Percentiles rank a stretch among this genome's conserved stretches.
Evolutionary conservation across 2,113 vertebrate species (phyloP).

Genomic region (Acanthisitta chloris): DNA sequence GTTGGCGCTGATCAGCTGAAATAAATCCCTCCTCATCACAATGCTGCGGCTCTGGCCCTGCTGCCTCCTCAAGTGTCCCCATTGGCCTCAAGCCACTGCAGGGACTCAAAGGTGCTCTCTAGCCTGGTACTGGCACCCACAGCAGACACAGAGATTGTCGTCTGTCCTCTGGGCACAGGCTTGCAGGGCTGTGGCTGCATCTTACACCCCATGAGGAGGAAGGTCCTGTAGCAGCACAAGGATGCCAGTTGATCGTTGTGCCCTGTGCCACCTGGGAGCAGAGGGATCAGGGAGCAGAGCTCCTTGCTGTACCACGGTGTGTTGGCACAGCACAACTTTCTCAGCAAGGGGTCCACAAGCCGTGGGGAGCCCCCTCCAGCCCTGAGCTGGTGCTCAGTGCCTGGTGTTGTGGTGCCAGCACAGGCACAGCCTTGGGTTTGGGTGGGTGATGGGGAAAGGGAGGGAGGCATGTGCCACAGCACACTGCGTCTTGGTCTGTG

Average conservation of each 20-base stretch:
- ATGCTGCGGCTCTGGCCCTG: not conserved
- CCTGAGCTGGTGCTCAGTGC: not conserved
- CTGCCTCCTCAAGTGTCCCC: not conserved
- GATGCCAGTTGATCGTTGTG: not conserved
- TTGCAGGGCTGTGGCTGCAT: not conserved
- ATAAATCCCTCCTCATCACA: not conserved
- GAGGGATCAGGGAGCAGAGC: not conserved
- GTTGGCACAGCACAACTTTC: not conserved
- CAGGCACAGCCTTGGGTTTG: not conserved
- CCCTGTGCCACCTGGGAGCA: rapidly evolving
- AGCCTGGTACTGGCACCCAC: rapidly evolving
- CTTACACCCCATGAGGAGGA: not conserved
- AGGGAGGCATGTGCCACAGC: not conserved
- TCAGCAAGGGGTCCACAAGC: not conserved
- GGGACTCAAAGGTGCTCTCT: not conserved
- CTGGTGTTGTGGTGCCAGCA: rapidly evolving
- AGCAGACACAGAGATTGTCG: not conserved
- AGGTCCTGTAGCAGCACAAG: not conserved
- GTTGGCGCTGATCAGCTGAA: not conserved
- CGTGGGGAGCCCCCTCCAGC: not conserved
- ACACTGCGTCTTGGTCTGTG: not conserved
- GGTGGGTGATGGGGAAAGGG: not conserved
- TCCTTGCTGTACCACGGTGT: not conserved
- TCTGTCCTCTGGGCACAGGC: not conserved
- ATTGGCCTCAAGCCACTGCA: not conserved